Evolutionary conservation across 1,140 invertebrate genomes (phyloP).

Genomic region (Manduca sexta): DNA sequence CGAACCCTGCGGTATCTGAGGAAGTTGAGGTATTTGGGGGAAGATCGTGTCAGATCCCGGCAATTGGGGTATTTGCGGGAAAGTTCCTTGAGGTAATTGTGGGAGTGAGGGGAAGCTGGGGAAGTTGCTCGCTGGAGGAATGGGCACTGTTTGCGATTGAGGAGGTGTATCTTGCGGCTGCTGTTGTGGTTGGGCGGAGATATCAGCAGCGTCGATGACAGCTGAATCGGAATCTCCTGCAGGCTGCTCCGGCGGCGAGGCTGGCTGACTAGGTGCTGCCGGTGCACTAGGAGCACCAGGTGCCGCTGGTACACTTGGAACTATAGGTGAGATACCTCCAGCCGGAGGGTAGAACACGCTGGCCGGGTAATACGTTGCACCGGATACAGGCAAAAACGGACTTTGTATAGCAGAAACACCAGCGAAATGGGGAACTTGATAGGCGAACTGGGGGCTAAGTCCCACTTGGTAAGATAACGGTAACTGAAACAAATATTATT

Average conservation of each 20-base stretch:
- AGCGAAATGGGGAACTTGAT: constrained; percentile 33
- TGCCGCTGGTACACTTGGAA: constrained; percentile 2
- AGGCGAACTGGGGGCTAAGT: constrained; percentile 39
- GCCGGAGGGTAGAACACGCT: constrained; percentile 25
- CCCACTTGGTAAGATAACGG: constrained; percentile 30
- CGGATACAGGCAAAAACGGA: constrained; percentile 26
- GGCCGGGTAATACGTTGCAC: constrained; percentile 31
- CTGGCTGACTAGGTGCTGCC: not conserved
- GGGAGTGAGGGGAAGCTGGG: constrained; percentile 9
- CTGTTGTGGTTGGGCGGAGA: constrained; percentile 24
- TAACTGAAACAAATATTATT: constrained; percentile 32
- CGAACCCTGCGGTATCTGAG: constrained; percentile 12
- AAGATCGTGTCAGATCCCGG: constrained; percentile 7
- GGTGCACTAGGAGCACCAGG: constrained; percentile 12
- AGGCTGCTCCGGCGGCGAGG: constrained; percentile 17
- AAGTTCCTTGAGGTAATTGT: constrained; percentile 14
- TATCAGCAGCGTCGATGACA: constrained; percentile 57
- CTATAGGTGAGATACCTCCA: constrained; percentile 4
- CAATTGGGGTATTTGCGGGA: constrained; percentile 14
- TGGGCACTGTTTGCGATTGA: constrained; percentile 5
- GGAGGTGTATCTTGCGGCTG: constrained; percentile 10
- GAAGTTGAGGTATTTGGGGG: constrained; percentile 13
- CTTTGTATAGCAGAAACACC: constrained; percentile 22
- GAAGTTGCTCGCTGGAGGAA: constrained; percentile 7
- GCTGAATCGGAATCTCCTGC: constrained; percentile 49